Conservation (phyloP, 1,140 invertebrate species). For the Rhyzopertha dominica region DNA sequence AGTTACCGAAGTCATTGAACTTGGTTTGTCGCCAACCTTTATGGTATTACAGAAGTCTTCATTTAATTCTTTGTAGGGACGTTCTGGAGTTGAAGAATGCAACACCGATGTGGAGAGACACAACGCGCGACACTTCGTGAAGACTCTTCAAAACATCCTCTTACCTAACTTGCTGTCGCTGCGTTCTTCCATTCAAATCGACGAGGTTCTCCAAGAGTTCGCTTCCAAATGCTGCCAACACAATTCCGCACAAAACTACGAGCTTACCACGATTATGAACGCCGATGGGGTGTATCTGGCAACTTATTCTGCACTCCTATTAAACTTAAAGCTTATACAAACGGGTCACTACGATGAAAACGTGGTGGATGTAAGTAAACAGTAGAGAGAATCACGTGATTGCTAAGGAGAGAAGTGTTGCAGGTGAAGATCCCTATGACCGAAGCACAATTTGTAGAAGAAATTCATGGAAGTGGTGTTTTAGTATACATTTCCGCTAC, state of each 20-base stretch:
- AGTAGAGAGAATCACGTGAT: slow-evolving; percentile 12
- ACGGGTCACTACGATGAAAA: slow-evolving; percentile 69
- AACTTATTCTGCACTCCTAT: slow-evolving; percentile 74
- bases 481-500: slow-evolving; percentile 85
- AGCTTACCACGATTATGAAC: slow-evolving; percentile 77
- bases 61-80: slow-evolving; percentile 38
- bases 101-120: slow-evolving; percentile 72
- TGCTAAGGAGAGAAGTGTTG: slow-evolving; percentile 23
- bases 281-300: slow-evolving; percentile 92
- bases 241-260: slow-evolving; percentile 56
- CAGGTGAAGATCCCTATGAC: slow-evolving; percentile 58
- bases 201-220: slow-evolving; percentile 86
- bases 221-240: slow-evolving; percentile 88
- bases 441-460: slow-evolving; percentile 82
- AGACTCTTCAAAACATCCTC: slow-evolving; percentile 61
- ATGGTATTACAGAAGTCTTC: slow-evolving; percentile 11
- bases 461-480: slow-evolving; percentile 84
- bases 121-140: slow-evolving; percentile 72
- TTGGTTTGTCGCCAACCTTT: slow-evolving; percentile 37
- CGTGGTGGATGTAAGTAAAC: slow-evolving; percentile 55
- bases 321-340: slow-evolving; percentile 76
- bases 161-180: slow-evolving; percentile 67
- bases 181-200: slow-evolving; percentile 73
- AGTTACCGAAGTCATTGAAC: slow-evolving; percentile 60
- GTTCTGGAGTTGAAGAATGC: slow-evolving; percentile 58